Percentiles rank a stretch among this genome's conserved stretches.
phyloP scores from a whole-genome alignment of 2,888 invertebrate genomes.

The Sarcophaga carnaria region DNA sequence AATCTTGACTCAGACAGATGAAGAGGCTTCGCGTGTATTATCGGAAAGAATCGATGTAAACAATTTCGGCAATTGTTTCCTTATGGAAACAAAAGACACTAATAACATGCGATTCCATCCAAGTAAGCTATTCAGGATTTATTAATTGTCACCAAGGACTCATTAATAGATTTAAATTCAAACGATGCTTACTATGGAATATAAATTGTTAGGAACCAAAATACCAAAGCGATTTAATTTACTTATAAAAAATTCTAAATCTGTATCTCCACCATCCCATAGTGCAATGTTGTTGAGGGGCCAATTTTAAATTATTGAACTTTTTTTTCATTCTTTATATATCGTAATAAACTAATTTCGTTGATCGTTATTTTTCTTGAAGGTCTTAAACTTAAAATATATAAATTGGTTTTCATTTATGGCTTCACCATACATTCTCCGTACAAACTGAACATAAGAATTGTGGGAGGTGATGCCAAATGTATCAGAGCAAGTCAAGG shows the following conservation, averaged over 20 bases:
- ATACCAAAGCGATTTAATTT: too few relatives aligned
- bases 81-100: too few relatives aligned
- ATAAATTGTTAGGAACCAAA: too few relatives aligned
- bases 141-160: too few relatives aligned
- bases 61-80: too few relatives aligned
- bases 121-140: too few relatives aligned
- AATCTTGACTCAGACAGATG: too few relatives aligned
- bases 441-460: not conserved
- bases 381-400: slow-evolving; percentile 60
- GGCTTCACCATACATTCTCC: not conserved
- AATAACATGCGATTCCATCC: too few relatives aligned
- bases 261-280: not conserved
- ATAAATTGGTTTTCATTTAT: slow-evolving; percentile 60
- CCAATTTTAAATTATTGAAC: slow-evolving; percentile 72
- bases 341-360: slow-evolving; percentile 75
- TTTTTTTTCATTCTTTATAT: slow-evolving; percentile 58
- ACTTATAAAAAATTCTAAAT: not conserved
- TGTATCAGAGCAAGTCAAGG: not conserved
- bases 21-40: too few relatives aligned
- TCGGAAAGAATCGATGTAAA: too few relatives aligned
- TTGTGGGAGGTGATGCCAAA: slow-evolving; percentile 41
- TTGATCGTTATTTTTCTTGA: slow-evolving; percentile 70
- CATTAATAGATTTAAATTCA: too few relatives aligned
- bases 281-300: slow-evolving; percentile 14
- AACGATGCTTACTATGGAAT: too few relatives aligned